Conservation (phyloP, 2,888 invertebrate genomes). For the Elegia similella region DNA sequence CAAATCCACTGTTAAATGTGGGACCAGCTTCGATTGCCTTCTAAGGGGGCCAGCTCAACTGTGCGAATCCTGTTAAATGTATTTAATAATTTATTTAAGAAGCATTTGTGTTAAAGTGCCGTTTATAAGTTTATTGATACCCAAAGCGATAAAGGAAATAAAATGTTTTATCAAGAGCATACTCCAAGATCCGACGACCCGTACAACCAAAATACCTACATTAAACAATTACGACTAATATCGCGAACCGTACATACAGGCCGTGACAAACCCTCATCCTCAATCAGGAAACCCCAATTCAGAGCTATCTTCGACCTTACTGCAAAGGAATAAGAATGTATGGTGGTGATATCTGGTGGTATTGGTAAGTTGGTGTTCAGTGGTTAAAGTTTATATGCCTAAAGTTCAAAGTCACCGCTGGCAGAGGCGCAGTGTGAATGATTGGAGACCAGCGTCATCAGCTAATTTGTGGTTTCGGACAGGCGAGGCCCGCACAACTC, state of each 20-base stretch:
- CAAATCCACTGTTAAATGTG: no score
- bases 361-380: conserved; percentile 23
- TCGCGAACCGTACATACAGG: conserved; percentile 45
- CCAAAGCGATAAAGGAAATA: conserved; percentile 3
- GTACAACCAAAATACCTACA: conserved; percentile 47
- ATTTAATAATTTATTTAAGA: no score
- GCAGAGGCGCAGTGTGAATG: conserved; percentile 2
- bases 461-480: conserved; percentile 5
- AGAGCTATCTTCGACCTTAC: conserved; percentile 26
- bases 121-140: background rate
- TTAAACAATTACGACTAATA: conserved; percentile 72
- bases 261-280: conserved; percentile 23
- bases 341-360: background rate
- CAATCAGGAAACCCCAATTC: conserved; percentile 8
- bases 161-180: background rate
- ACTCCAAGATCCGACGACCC: conserved; percentile 11
- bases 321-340: conserved; percentile 10
- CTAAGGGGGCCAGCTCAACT: background rate
- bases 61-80: no score
- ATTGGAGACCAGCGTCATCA: conserved; percentile 10
- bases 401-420: conserved; percentile 71
- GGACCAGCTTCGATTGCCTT: no score
- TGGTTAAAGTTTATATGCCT: conserved; percentile 39
- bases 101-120: background rate
- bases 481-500: conserved; percentile 3